Base-by-base conservation (phyloP, 2,888 invertebrate genomes). In the Amaurobius ferox region DNA sequence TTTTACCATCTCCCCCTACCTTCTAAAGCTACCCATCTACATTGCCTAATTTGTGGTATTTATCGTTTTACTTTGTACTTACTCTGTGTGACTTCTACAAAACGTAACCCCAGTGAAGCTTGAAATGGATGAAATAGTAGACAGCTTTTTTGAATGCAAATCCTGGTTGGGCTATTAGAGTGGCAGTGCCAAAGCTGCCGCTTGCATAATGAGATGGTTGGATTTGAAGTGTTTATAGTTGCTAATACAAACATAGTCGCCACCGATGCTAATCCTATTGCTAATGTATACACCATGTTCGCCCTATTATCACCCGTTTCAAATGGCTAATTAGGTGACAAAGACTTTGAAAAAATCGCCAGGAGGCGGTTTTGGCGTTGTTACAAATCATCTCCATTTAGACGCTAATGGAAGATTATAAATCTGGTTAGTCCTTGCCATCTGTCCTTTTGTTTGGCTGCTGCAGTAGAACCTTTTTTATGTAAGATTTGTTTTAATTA, bases 251-350 rank as follows among this genome's bases (percentile, higher is more conserved):
- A 85, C 77, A 85, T 77, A 85, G 83, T 77, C 83, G 77, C 83
- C 39, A 71, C 77, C 66, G 72, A 85, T 85, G 83, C 77, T 85
- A 85, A 85, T 85, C 77, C 83, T 85, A 85, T 85, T 85, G 83
- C 83, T 85, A 85, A 85, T 85, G 77, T 85, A 85, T 85, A 85
- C 83, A 85, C 83, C 83, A 85, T 72, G 83, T 85, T 77, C 64
- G 71, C 83, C 71, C 83, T 85, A 85, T 85, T 85, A 85, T 85
- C 83, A 85, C 83, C 83, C 77, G 83, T 72, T 85, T 85, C 62
- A 85, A 77, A 71, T 72, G 72, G 83, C 83, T 85, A 85, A 85
- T 85, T 85, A 85, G 83, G 83, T 85, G 83, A 85, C 83, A 85
- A 85, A 85, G 83, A 85, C 76, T 85, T 80, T 67, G 55, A 64